These are phyloP conservation scores for Tipula confusa DNA, from an alignment of 2,888 invertebrate genomes.

Conservation along the genomic window DNA sequence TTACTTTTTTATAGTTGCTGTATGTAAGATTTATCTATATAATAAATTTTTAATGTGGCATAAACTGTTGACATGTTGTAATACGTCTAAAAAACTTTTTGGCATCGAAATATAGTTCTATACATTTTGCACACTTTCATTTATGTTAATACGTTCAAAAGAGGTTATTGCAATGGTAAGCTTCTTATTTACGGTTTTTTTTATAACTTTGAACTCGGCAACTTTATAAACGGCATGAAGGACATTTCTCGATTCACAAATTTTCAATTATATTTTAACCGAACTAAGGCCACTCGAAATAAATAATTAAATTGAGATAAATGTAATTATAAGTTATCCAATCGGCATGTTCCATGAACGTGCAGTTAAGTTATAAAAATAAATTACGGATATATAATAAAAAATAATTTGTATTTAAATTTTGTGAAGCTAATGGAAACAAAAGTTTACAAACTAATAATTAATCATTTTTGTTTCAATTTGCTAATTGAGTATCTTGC, in stretches of 20 bases:
- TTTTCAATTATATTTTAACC: background rate
- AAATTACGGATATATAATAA: background rate
- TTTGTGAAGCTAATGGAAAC: background rate
- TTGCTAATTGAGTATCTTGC: background rate
- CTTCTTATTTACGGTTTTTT: background rate
- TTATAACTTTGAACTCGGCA: background rate
- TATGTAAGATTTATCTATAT: background rate
- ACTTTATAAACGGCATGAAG: background rate
- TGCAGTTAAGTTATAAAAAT: no score
- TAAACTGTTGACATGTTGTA: background rate
- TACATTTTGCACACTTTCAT: background rate
- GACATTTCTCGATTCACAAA: background rate
- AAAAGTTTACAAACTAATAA: background rate
- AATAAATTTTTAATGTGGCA: background rate
- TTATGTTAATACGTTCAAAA: background rate
- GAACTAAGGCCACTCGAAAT: background rate
- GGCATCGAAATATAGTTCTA: background rate
- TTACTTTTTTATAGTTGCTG: background rate
- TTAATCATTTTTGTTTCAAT: background rate
- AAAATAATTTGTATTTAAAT: background rate
- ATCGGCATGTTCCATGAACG: background rate
- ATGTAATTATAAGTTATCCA: background rate
- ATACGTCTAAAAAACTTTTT: background rate
- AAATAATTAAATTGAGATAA: background rate
- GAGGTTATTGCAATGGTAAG: background rate